A percentile compares a stretch with the other conserved stretches of the same genome.
Evolutionary conservation across 2,888 invertebrate genomes (phyloP).

Genomic region (Hoplodrina ambigua): DNA sequence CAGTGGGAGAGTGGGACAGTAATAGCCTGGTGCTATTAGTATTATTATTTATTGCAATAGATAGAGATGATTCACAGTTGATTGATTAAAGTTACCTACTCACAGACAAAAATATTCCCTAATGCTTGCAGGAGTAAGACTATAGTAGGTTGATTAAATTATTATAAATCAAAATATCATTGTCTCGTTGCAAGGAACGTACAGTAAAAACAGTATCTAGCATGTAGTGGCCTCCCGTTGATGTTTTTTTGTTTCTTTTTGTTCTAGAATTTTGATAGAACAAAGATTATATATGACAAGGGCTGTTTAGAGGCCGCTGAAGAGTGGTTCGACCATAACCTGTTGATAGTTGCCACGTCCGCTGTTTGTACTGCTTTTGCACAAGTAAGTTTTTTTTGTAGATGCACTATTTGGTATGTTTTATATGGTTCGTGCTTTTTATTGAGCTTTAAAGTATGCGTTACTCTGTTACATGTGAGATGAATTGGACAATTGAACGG

Average conservation of each 20-base stretch:
- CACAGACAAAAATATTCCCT: too few relatives aligned
- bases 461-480: conserved; percentile 6
- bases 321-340: conserved; percentile 98
- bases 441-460: conserved; percentile 7
- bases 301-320: conserved; percentile 98
- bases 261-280: conserved; percentile 94
- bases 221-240: conserved; percentile 56
- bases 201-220: too few relatives aligned
- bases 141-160: too few relatives aligned
- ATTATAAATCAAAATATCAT: neutral
- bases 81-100: too few relatives aligned
- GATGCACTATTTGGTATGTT: conserved; percentile 69
- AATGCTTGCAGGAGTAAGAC: too few relatives aligned
- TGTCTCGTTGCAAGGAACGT: too few relatives aligned
- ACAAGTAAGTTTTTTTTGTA: conserved; percentile 93
- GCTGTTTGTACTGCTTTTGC: conserved; percentile 97
- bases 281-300: conserved; percentile 96
- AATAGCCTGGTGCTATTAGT: too few relatives aligned
- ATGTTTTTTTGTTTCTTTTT: conserved; percentile 80
- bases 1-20: too few relatives aligned
- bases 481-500: too few relatives aligned
- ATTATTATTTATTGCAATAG: too few relatives aligned
- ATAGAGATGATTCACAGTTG: too few relatives aligned
- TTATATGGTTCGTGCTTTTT: conserved; percentile 7
- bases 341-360: conserved; percentile 97